These are phyloP conservation scores for Rhineura floridana DNA, from an alignment of 2,113 vertebrate species.

Conservation along the genomic window DNA sequence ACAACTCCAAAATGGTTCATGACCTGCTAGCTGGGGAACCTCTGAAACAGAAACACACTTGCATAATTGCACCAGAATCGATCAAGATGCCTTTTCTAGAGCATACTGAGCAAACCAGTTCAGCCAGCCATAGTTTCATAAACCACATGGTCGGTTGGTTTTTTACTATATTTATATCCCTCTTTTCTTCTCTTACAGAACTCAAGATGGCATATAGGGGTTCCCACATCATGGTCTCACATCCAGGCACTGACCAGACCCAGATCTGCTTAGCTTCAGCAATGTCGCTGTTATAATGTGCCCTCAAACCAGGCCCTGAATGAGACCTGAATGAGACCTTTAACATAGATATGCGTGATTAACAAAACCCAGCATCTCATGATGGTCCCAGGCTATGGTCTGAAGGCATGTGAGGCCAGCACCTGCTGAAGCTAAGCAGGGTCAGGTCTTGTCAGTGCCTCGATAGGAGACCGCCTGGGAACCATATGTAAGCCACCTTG, in stretches of 20 bases:
- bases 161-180: background rate
- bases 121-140: background rate
- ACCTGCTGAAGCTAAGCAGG: no score
- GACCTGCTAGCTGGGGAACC: background rate
- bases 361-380: background rate
- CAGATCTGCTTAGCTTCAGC: background rate
- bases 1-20: background rate
- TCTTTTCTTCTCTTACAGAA: background rate
- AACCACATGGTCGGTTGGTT: background rate
- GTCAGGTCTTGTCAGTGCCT: no score
- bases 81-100: background rate
- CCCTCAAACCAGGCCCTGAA: background rate
- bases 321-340: slow-evolving; percentile 4
- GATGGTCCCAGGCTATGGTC: no score
- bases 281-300: background rate
- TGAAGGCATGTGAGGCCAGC: no score
- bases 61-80: background rate
- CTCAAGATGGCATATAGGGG: background rate
- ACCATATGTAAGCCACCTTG: no score
- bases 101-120: background rate
- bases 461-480: no score
- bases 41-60: background rate
- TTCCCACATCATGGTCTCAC: background rate
- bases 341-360: background rate
- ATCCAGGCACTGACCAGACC: background rate